Evolutionary conservation across 2,797 vertebrate species (phyloP).

Genomic region (Gallirallus australis): DNA sequence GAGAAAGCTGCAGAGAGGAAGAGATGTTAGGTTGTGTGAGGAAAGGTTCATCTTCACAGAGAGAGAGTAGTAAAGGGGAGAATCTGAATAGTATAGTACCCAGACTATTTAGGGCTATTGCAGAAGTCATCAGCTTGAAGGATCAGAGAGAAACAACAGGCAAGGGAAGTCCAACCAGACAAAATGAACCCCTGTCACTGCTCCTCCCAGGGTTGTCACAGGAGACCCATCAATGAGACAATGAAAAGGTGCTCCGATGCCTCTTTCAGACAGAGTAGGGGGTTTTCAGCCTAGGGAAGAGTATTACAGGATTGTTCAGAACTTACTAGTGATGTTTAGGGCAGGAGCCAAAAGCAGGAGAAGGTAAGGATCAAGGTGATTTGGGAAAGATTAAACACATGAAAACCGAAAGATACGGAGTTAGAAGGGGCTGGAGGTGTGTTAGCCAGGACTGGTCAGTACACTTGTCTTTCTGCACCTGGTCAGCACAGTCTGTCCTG

Average conservation of each 20-base stretch:
- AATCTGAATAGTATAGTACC: not conserved
- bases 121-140: not conserved
- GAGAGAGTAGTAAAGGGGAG: not conserved
- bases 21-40: not conserved
- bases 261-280: too few relatives aligned
- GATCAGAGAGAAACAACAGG: not conserved
- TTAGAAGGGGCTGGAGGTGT: not conserved
- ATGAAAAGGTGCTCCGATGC: not conserved
- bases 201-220: not conserved
- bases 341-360: not conserved
- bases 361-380: not conserved
- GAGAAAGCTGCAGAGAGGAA: not conserved
- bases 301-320: not conserved
- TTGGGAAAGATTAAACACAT: not conserved
- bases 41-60: not conserved
- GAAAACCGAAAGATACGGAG: not conserved
- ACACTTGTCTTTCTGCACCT: not conserved
- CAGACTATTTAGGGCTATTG: not conserved
- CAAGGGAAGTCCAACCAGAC: not conserved
- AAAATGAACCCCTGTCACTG: not conserved
- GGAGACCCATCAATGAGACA: not conserved
- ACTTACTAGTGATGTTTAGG: not conserved
- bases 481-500: not conserved
- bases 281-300: fast-evolving
- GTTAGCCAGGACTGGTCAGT: not conserved